Evolutionary conservation across 2,888 invertebrate species (phyloP).

Genomic region (Oligia latruncula): DNA sequence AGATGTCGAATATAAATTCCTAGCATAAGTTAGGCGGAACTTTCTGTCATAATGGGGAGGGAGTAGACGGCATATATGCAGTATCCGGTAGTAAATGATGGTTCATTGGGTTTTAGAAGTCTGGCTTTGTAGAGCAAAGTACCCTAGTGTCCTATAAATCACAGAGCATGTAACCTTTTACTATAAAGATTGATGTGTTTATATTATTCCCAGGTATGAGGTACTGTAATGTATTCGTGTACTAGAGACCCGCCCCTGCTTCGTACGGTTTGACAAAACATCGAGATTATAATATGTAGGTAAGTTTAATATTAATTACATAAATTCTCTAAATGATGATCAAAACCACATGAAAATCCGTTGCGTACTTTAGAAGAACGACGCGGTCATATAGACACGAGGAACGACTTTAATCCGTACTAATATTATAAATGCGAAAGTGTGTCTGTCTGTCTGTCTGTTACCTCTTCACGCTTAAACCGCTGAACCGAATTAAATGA

Average conservation of each 20-base stretch:
- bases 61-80: not conserved
- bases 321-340: not conserved
- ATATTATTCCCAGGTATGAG: not conserved
- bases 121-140: not conserved
- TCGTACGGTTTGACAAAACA: not conserved
- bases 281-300: not conserved
- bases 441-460: no score
- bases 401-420: not conserved
- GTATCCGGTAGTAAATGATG: no score
- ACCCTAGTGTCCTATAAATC: no score
- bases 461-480: no score
- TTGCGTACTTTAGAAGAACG: not conserved
- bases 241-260: not conserved
- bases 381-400: not conserved
- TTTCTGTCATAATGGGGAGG: slow-evolving; percentile 4
- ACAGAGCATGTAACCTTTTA: no score
- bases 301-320: not conserved
- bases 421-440: no score
- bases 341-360: not conserved
- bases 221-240: not conserved
- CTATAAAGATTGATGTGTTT: no score
- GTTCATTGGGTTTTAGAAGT: not conserved
- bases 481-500: no score
- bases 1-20: slow-evolving; percentile 35
- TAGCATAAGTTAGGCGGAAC: not conserved